phyloP scores from a whole-genome alignment of 2,888 invertebrate genomes.

The Orchesellides sinensis region DNA sequence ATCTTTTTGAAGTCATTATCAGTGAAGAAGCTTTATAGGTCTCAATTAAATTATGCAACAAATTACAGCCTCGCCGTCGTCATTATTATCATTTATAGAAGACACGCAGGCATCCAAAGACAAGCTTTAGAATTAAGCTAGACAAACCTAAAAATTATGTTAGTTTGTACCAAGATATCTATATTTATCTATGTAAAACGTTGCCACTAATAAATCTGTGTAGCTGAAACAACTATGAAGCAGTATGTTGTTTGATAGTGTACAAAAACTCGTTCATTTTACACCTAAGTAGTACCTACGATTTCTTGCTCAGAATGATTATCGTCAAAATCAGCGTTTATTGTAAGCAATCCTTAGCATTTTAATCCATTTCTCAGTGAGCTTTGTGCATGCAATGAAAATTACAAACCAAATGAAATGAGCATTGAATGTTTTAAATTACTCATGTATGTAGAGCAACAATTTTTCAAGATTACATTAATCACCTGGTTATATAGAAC shows the following conservation, averaged over 20 bases:
- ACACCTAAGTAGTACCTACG: slow-evolving; percentile 34
- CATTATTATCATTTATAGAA: slow-evolving; percentile 39
- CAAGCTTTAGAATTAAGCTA: too few relatives aligned
- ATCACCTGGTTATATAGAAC: too few relatives aligned
- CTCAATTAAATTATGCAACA: slow-evolving; percentile 65
- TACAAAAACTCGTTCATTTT: slow-evolving; percentile 55
- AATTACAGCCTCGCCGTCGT: slow-evolving; percentile 51
- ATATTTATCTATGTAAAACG: too few relatives aligned
- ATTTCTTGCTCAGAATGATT: too few relatives aligned
- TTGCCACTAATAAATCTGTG: too few relatives aligned
- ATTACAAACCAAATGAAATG: too few relatives aligned
- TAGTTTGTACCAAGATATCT: too few relatives aligned
- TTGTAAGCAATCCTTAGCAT: not conserved
- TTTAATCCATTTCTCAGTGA: slow-evolving; percentile 30
- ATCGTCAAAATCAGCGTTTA: not conserved
- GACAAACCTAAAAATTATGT: too few relatives aligned
- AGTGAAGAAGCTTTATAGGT: slow-evolving; percentile 36
- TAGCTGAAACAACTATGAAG: too few relatives aligned
- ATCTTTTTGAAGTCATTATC: slow-evolving; percentile 29
- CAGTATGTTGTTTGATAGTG: not conserved
- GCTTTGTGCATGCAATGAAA: slow-evolving; percentile 50
- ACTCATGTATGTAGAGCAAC: too few relatives aligned
- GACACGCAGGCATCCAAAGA: slow-evolving; percentile 12
- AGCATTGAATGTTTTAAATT: too few relatives aligned
- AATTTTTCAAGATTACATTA: too few relatives aligned